Base-by-base conservation (phyloP, 2,797 vertebrate genomes). In the Xiphophorus birchmanni region DNA sequence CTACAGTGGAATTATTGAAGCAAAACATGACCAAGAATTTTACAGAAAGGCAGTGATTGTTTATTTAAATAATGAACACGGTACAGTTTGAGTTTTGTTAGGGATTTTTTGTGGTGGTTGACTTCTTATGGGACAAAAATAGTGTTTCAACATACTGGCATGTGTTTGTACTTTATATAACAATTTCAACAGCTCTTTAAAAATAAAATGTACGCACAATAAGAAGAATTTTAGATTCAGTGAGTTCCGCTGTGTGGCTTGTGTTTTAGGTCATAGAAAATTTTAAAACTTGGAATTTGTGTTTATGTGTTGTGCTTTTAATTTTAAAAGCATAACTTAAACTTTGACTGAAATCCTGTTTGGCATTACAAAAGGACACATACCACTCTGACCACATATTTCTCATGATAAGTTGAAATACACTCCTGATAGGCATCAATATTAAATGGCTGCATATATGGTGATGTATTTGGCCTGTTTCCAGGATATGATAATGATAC, bases 41-140 rank as follows among this genome's bases (percentile, higher is more conserved):
- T 63, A 77, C 77, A 89, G 85, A 93, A 96, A 96, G 93, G 94
- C 93, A 94, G 84, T 93, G 82, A 92, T 88, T 82, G 89, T 96
- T 77, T 95, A 94, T 96, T 96, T 87, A 93, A 95, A 95, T 92
- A 82, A 94, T 94, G 81, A 95, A 93, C 91, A 87, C 89, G 93
- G 91, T 95, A 96, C 93, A 95, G 88, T 93, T 93, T 44, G 21
- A 23, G 21, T 69, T 69, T 69, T 12, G 18, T 26, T 37, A 3
- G 32, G 60, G 11, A 32, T 6, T 37, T 76, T 74, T 73, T 80
- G 69, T 88, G 44, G 74, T 67, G 63, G 45, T 7, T n/a, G 12
- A 29, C n/a, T 13, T 29, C 11, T 26, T 58, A 58, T 58, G n/a
- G 79, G 91, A 86, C 86, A 82, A 93, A 60, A 60, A 17, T 32